Conservation (phyloP, 2,113 vertebrate species). For the Elaphurus davidianus region DNA sequence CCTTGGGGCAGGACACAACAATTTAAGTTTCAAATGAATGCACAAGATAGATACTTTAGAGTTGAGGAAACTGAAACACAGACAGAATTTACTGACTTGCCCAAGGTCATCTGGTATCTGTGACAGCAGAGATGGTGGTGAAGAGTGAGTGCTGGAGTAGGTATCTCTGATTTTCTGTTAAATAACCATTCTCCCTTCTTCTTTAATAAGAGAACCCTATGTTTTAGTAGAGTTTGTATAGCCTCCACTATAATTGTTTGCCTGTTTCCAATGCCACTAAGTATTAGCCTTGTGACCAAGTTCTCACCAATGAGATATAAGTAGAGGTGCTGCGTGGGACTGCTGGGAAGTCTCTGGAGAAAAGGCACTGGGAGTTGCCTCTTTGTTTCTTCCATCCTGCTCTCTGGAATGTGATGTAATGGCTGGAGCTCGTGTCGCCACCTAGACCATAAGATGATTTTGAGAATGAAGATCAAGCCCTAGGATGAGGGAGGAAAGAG, state of each 20-base stretch:
- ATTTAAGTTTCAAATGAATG: background rate
- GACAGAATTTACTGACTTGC: background rate
- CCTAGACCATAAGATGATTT: background rate
- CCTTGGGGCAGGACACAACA: background rate
- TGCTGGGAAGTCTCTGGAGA: background rate
- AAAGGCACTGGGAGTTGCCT: background rate
- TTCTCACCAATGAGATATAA: background rate
- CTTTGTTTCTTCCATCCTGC: background rate
- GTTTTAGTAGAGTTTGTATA: background rate
- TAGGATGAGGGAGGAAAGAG: background rate
- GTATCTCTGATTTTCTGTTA: background rate
- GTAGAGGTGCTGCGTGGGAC: background rate
- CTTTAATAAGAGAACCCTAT: background rate
- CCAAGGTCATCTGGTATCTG: background rate
- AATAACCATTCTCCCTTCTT: background rate
- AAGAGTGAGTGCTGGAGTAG: background rate
- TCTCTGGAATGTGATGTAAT: background rate
- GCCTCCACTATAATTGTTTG: background rate
- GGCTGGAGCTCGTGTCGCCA: background rate
- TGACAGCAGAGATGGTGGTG: background rate
- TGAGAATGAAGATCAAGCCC: background rate
- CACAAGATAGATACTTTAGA: background rate
- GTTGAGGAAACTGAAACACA: background rate
- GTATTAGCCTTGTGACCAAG: background rate
- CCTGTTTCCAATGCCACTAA: background rate